A percentile compares a stretch with the other conserved stretches of the same genome.
Evolutionary conservation across 2,797 vertebrate species (phyloP).

Genomic region (Cephalopachus bancanus): DNA sequence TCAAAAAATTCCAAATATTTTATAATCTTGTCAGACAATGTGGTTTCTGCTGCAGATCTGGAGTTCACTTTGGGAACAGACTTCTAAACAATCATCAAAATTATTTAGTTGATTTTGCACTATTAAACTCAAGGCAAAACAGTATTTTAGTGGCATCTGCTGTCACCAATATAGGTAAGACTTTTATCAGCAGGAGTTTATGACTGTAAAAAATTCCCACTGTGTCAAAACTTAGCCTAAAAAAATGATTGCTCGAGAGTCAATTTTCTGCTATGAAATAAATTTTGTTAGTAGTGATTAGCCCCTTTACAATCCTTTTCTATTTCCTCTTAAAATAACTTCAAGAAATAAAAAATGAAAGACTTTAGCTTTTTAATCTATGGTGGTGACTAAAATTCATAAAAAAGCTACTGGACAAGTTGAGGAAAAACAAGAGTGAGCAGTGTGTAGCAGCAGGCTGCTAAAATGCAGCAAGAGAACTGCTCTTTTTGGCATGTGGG

Average conservation of each 20-base stretch:
- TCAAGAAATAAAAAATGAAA: slow-evolving; percentile 5
- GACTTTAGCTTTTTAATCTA: neutral
- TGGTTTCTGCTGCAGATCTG: neutral
- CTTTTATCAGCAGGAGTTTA: slow-evolving; percentile 44
- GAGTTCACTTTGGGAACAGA: neutral
- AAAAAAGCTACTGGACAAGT: neutral
- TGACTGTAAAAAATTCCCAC: slow-evolving; percentile 24
- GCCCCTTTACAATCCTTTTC: neutral
- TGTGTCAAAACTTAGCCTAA: neutral
- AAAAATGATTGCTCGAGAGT: neutral
- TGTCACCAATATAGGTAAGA: slow-evolving; percentile 21
- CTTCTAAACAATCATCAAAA: slow-evolving; percentile 44
- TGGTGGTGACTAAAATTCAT: neutral
- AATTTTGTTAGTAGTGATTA: neutral
- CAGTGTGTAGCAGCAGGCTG: neutral
- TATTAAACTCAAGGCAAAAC: slow-evolving; percentile 32
- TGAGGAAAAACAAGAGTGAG: neutral
- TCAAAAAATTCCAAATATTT: slow-evolving; percentile 42
- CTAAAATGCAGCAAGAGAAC: neutral
- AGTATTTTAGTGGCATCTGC: slow-evolving; percentile 57
- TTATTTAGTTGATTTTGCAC: slow-evolving; percentile 35
- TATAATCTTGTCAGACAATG: slow-evolving; percentile 21
- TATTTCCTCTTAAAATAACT: neutral
- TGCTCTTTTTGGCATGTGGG: neutral
- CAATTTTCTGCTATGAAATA: slow-evolving; percentile 40